Conservation (phyloP, 2,888 invertebrate genomes). For the Bursaphelenchus okinawaensis region DNA sequence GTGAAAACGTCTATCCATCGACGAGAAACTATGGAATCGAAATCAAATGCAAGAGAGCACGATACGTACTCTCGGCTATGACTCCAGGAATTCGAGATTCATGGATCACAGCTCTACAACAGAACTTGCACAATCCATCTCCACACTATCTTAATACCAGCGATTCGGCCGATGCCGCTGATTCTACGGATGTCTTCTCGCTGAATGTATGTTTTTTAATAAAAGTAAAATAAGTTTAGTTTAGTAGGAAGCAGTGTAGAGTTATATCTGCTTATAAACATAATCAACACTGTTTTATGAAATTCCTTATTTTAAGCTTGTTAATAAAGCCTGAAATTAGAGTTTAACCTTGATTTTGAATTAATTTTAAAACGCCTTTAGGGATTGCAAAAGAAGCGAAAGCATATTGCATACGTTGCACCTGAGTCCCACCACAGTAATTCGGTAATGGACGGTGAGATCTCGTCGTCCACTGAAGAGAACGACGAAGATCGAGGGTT, state of each 20-base stretch:
- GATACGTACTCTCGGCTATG: slow-evolving; percentile 56
- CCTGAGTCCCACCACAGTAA: slow-evolving; percentile 57
- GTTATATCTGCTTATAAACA: slow-evolving; percentile 7
- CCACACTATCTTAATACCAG: slow-evolving; percentile 46
- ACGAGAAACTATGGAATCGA: slow-evolving; percentile 56
- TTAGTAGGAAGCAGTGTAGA: too few species aligned
- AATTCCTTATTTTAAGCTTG: too few species aligned
- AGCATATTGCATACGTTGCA: slow-evolving; percentile 58
- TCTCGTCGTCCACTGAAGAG: slow-evolving; percentile 35
- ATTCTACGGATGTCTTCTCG: slow-evolving; percentile 44
- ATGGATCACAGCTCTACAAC: slow-evolving; percentile 51
- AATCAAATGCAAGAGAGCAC: slow-evolving; percentile 47
- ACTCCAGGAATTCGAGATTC: slow-evolving; percentile 57
- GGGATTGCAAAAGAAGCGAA: slow-evolving; percentile 50
- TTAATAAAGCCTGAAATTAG: too few species aligned
- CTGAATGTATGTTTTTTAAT: not conserved
- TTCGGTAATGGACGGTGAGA: slow-evolving; percentile 54
- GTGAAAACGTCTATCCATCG: slow-evolving; percentile 54
- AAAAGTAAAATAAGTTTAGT: not conserved
- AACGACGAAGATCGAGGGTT: slow-evolving; percentile 14
- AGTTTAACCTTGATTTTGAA: too few species aligned
- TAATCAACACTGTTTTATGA: too few species aligned
- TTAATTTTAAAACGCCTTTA: not conserved
- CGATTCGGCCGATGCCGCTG: slow-evolving; percentile 42
- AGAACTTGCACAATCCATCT: slow-evolving; percentile 51